Base-by-base conservation (phyloP, 2,113 vertebrate genomes). In the Elaphurus davidianus region DNA sequence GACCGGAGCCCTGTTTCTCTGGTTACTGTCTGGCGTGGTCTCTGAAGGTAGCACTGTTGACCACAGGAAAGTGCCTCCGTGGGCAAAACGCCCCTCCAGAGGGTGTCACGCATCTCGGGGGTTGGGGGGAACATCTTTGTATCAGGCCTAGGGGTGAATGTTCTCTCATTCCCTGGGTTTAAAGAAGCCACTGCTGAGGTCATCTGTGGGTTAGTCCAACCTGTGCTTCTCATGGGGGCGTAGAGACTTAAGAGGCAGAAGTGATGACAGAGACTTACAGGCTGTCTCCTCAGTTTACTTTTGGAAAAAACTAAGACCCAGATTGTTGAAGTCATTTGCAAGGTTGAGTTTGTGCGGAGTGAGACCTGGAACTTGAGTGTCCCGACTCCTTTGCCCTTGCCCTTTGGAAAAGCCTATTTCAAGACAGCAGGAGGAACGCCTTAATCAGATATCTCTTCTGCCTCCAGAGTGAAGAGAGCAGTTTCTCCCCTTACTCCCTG, bases 391-490 rank as follows among this genome's bases (percentile, higher is more conserved):
- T 8, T 54, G 36, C 6, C 1, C 60, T 90, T 79, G 82, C 54
- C 59, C 47, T 57, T 82, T 88, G 88, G 76, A 94, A 91, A 96
- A 85, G 6, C 55, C 10, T 19, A 27, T 30, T 90, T 94, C 21
- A 64, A 13, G 45, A 52, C 47, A 90, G 25, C 57, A 33, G 30
- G 3, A 30, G 64, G 86, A 84, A 86, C 40, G 25, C 2, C 0
- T 19, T 4, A 21, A 6, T 0, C 7, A 67, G 33, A 45, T 33
- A 60, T 97, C 59, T 45, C 27, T 92, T 62, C 83, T 47, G 50
- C 64, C 45, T 59, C 45, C n/a, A 7, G 25, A 62, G 19, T 8
- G 27, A 76, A 74, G 76, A 25, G 54, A 21, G 5, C 1, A 27
- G 21, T 47, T 40, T 40, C 13, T 21, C 2, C 7, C 13, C 7